Evolutionary conservation across 2,113 vertebrate genomes (phyloP), one percentile per base, ranked within the genome.

Genomic region (Cynopterus brachyotis): DNA sequence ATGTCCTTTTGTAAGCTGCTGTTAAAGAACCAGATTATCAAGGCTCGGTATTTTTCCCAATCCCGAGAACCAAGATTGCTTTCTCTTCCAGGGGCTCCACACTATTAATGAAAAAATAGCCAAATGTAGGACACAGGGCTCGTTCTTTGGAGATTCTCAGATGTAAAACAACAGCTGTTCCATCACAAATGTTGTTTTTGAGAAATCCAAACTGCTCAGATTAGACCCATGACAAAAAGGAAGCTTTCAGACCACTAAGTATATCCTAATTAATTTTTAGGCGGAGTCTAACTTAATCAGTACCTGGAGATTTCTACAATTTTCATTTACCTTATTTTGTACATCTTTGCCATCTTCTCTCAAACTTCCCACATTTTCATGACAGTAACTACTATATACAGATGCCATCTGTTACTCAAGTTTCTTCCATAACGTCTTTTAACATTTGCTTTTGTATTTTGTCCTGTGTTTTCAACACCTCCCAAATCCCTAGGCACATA

Each of bases 141-240:
- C 89, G 47, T 85, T 67, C 81, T 95, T 57, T 59, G 79, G 55
- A 97, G 73, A 96, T 53, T 91, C 50, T 88, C 94, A 92, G 94
- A 89, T 96, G 64, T 91, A 92, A 95, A 96, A 75, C 73, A 97
- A 89, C 97, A 98, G 96, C 90, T 98, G 94, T 86, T 94, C 57
- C 53, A 89, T 50, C 83, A 86, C 92, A 96, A 95, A 73, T 92
- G 92, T 93, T 96, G 89, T 96, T 96, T 97, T 67, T 92, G 89
- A 97, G 91, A 97, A 96, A 82, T 95, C 53, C 72, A 96, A 96
- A 97, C 94, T 89, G 67, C 37, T 97, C 92, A 73, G 94, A 94
- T 94, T 73, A 95, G 40, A 88, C 47, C 17, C 69, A 67, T 47
- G 86, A 69, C 96, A 75, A 96, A 91, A 96, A 7, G 45, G 89